Base-by-base conservation (phyloP, 2,888 invertebrate species). In the Philhelius pedissequus region DNA sequence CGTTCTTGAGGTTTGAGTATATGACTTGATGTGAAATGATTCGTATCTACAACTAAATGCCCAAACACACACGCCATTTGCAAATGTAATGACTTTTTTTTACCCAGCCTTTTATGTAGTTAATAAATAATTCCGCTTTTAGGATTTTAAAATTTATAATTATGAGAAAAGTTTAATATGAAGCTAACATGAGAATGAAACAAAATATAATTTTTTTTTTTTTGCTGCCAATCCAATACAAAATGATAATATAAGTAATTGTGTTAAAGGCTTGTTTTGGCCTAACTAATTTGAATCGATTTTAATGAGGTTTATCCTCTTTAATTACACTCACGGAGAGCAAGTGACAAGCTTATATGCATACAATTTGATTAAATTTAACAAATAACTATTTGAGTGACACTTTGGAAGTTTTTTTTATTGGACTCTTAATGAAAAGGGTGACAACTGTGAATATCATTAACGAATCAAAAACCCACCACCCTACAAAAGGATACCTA, bases 281-380 rank as follows among this genome's bases (percentile, higher is more conserved):
- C 38, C 25, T 32, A 25, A 40, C 25, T 9, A 40, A 40, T 60
- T 25, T 40, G n/a, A 60, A 60, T 60, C 38, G 58, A 40, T 60
- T 40, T 60, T 60, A 60, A 60, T 60, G 40, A 60, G 18, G n/a
- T 60, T 35, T 60, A 15, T 15, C 15, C 15, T 40, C 25, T 60
- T 60, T 40, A 60, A 40, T 60, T 60, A 40, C 22, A 32, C 9
- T 60, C 15, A 60, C 38, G 8, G n/a, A n/a, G n/a, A n/a, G n/a
- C n/a, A n/a, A n/a, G 48, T 3, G 22, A 48, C 22, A 48, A 25
- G 35, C 32, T 1, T 25, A 38, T 13, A 38, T 20, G 22, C 35
- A 38, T 22, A 58, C 56, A 35, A 25, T 40, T 60, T 60, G 35
- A 60, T 60, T 60, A 60, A 60, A 40, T 60, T 40, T 60, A 60